Percentiles rank a stretch among this genome's conserved stretches.
phyloP scores from a whole-genome alignment of 2,888 invertebrate species.

The Stenichneumon culpator region DNA sequence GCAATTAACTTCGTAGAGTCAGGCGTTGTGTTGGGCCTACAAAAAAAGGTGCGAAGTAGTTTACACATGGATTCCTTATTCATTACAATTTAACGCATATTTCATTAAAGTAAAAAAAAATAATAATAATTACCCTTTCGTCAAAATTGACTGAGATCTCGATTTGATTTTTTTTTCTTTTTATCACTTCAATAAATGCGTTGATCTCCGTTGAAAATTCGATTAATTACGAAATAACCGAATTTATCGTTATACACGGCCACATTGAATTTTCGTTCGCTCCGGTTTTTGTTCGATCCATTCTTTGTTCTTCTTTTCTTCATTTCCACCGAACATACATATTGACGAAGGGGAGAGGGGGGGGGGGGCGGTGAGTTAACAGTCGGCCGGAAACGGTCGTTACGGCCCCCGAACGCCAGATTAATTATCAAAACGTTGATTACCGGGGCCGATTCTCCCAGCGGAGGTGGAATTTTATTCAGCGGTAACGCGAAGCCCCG shows the following conservation, averaged over 20 bases:
- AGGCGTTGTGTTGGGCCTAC: too few species aligned
- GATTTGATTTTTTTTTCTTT: background rate
- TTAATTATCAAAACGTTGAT: slow-evolving; percentile 68
- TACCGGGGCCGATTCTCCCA: slow-evolving; percentile 41
- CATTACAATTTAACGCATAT: too few species aligned
- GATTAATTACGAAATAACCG: slow-evolving; percentile 41
- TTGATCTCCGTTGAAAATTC: slow-evolving; percentile 11
- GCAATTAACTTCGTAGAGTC: too few species aligned
- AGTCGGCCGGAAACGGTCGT: slow-evolving; percentile 61
- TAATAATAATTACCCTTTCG: background rate
- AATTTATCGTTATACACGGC: slow-evolving; percentile 24
- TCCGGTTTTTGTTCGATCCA: slow-evolving; percentile 11
- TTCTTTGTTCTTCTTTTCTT: slow-evolving; percentile 41
- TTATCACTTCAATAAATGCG: background rate
- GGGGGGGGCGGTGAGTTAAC: slow-evolving; percentile 43
- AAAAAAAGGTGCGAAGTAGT: too few species aligned
- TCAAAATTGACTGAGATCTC: background rate
- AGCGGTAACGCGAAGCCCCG: slow-evolving; percentile 22
- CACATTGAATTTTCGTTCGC: slow-evolving; percentile 42
- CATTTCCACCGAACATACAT: slow-evolving; percentile 45
- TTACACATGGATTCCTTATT: too few species aligned
- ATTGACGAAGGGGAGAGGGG: slow-evolving; percentile 28
- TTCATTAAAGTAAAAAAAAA: too few species aligned
- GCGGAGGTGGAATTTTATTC: slow-evolving; percentile 33
- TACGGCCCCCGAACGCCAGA: slow-evolving; percentile 61